Conservation (phyloP, 2,113 vertebrate species). For the Syngnathus typhle region DNA sequence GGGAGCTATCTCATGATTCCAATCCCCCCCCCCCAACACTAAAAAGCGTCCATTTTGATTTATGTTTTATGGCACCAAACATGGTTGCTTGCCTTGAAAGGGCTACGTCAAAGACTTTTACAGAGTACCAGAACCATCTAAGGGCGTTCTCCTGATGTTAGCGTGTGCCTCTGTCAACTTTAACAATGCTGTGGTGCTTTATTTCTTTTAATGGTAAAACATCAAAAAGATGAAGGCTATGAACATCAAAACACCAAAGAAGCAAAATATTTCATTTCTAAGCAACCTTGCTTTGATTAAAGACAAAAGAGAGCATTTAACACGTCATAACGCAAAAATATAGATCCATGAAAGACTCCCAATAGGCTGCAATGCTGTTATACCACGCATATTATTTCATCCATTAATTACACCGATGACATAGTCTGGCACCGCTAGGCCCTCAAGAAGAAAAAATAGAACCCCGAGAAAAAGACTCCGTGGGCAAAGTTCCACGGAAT, state of each 20-base stretch:
- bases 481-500: background rate
- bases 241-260: no score
- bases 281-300: background rate
- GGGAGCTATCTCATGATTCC: background rate
- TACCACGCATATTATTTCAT: slow-evolving; percentile 7
- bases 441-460: slow-evolving; percentile 26
- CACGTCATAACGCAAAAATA: slow-evolving; percentile 16
- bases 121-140: slow-evolving; percentile 8
- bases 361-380: background rate
- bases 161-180: slow-evolving; percentile 2
- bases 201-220: background rate
- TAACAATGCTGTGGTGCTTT: background rate
- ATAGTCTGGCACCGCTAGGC: slow-evolving; percentile 27
- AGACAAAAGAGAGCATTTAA: background rate
- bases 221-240: background rate
- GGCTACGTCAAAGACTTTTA: background rate
- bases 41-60: background rate
- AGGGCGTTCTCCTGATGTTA: slow-evolving; percentile 11
- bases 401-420: background rate
- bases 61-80: background rate
- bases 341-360: background rate
- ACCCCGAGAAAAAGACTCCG: slow-evolving; percentile 10
- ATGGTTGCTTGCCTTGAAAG: background rate
- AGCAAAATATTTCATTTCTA: background rate
- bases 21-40: background rate